These are phyloP conservation scores for Maniola jurtina DNA, from an alignment of 1,140 invertebrate genomes.

Conservation along the genomic window DNA sequence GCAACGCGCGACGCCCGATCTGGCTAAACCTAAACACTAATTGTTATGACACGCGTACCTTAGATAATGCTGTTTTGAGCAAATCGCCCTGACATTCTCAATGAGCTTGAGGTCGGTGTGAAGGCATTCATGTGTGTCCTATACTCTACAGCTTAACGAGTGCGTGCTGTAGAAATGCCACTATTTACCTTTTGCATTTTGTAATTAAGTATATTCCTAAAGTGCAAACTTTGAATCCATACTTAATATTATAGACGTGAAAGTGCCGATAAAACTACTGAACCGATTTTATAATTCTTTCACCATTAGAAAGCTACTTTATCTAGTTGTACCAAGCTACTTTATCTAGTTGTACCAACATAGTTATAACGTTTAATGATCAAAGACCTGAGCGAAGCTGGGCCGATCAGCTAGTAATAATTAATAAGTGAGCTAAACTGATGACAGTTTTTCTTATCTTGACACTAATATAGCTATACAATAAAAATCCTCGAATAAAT, in stretches of 20 bases:
- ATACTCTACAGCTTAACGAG: slow-evolving; percentile 12
- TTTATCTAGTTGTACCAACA: no score
- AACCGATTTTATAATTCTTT: no score
- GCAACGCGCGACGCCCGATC: background rate
- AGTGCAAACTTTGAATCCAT: background rate
- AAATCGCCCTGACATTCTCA: slow-evolving; percentile 58
- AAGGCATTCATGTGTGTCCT: slow-evolving; percentile 37
- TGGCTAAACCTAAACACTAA: slow-evolving; percentile 1
- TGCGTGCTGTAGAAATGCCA: slow-evolving; percentile 5
- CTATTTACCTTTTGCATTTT: background rate
- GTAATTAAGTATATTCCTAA: no score
- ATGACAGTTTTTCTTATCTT: slow-evolving; percentile 20
- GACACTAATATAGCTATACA: slow-evolving; percentile 11
- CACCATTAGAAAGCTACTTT: no score
- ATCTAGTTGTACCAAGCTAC: no score
- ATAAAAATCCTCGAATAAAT: slow-evolving; percentile 22
- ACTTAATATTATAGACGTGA: no score
- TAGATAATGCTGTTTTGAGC: slow-evolving; percentile 37
- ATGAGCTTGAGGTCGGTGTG: slow-evolving; percentile 44
- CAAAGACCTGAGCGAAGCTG: background rate
- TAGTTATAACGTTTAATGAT: no score
- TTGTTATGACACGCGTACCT: slow-evolving; percentile 1
- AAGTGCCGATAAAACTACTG: no score
- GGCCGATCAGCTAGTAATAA: no score
- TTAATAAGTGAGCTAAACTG: no score